A percentile compares a stretch with the other conserved stretches of the same genome.
phyloP scores from a whole-genome alignment of 2,797 vertebrate genomes.

The Trachops cirrhosus region DNA sequence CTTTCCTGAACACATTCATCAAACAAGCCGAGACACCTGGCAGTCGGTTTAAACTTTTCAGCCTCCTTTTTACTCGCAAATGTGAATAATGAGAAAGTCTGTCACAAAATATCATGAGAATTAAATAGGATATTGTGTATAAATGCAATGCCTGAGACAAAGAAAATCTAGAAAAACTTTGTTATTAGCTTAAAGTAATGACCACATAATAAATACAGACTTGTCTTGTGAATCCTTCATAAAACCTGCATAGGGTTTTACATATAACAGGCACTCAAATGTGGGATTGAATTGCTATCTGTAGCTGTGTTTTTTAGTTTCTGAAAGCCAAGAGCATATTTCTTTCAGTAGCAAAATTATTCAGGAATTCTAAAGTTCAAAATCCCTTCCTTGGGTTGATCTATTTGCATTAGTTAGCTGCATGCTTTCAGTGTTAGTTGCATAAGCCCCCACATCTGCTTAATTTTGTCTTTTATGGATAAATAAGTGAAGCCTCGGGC shows the following conservation, averaged over 20 bases:
- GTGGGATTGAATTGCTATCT: neutral
- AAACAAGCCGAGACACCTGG: neutral
- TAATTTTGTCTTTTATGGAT: neutral
- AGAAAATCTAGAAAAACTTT: neutral
- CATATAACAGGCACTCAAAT: neutral
- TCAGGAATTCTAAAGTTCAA: neutral
- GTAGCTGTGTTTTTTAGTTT: neutral
- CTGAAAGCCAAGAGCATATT: conserved; percentile 17
- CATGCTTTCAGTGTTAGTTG: neutral
- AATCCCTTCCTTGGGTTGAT: neutral
- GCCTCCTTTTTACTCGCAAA: neutral
- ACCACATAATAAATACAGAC: neutral
- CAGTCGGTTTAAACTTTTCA: neutral
- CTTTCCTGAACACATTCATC: neutral
- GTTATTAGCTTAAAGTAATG: conserved; percentile 1
- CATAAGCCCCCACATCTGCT: neutral
- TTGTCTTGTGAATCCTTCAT: neutral
- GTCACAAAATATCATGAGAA: neutral
- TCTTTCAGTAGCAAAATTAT: neutral
- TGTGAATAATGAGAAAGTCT: neutral
- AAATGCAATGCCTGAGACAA: neutral
- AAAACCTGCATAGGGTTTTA: neutral
- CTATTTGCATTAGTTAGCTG: neutral
- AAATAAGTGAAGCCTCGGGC: neutral
- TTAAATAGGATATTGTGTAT: neutral